Conservation (phyloP, 1,140 invertebrate species). For the Apolygus lucorum region DNA sequence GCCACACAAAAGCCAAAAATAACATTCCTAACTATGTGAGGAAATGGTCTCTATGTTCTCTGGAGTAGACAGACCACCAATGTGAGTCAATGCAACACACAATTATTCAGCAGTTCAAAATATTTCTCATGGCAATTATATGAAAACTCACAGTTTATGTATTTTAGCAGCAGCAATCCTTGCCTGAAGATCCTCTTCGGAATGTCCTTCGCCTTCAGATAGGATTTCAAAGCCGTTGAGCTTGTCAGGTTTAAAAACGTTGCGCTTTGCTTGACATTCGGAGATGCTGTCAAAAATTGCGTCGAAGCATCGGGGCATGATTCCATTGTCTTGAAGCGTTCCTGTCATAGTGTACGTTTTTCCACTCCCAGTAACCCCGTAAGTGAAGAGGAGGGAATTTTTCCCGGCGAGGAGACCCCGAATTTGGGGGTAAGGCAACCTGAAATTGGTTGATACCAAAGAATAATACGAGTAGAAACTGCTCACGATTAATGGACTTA, state of each 20-base stretch:
- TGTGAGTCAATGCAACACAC: too few species aligned
- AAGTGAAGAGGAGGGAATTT: constrained; percentile 88
- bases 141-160: neutral
- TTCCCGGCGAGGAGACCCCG: constrained; percentile 67
- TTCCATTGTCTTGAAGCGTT: constrained; percentile 47
- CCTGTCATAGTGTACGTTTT: constrained; percentile 93
- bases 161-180: neutral
- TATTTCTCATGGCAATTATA: too few species aligned
- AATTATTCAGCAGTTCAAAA: too few species aligned
- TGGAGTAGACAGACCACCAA: too few species aligned
- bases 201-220: constrained; percentile 73
- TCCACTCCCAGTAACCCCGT: constrained; percentile 92
- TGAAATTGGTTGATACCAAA: too few species aligned
- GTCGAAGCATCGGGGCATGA: constrained; percentile 69
- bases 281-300: constrained; percentile 85
- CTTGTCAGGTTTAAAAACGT: constrained; percentile 84
- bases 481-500: too few species aligned
- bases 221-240: constrained; percentile 91
- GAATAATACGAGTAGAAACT: too few species aligned
- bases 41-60: too few species aligned
- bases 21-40: too few species aligned
- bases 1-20: too few species aligned
- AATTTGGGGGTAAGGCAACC: constrained; percentile 77
- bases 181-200: constrained; percentile 49
- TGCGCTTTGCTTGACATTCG: constrained; percentile 66